These are phyloP conservation scores for Notospermus geniculatus DNA, from an alignment of 1,140 invertebrate species.

Conservation along the genomic window DNA sequence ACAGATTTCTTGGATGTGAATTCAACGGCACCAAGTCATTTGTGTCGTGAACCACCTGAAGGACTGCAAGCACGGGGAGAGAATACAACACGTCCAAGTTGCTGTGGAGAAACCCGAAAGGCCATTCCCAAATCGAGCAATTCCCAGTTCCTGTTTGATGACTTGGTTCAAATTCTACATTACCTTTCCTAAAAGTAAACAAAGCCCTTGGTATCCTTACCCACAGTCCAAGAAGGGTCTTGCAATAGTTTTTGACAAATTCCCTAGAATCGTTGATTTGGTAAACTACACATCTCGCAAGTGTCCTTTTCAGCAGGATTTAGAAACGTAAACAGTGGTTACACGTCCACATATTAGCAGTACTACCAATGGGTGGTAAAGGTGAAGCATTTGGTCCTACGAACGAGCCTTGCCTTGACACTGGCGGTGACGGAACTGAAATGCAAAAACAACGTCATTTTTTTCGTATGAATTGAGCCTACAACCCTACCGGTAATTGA, in stretches of 20 bases:
- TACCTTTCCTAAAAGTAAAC: too few relatives aligned
- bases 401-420: constrained; percentile 33
- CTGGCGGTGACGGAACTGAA: constrained; percentile 31
- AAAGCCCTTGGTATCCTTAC: too few relatives aligned
- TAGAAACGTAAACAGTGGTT: constrained; percentile 88
- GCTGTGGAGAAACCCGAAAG: background rate
- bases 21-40: too few relatives aligned
- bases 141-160: too few relatives aligned
- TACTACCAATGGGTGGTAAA: constrained; percentile 37
- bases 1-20: too few relatives aligned
- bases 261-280: constrained; percentile 43
- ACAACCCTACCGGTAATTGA: background rate
- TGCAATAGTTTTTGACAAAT: background rate
- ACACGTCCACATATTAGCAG: constrained; percentile 75
- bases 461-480: background rate
- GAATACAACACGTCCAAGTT: background rate
- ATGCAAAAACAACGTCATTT: constrained; percentile 1
- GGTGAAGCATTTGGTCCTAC: constrained; percentile 40
- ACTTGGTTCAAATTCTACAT: too few relatives aligned
- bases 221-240: too few relatives aligned
- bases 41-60: background rate
- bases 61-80: background rate
- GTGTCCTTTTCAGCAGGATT: constrained; percentile 70
- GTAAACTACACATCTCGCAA: constrained; percentile 92
- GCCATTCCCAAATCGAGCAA: background rate